Evolutionary conservation across 1,140 invertebrate genomes (phyloP), one percentile per base, ranked within the genome.

Genomic region (Euglossa dilemma): DNA sequence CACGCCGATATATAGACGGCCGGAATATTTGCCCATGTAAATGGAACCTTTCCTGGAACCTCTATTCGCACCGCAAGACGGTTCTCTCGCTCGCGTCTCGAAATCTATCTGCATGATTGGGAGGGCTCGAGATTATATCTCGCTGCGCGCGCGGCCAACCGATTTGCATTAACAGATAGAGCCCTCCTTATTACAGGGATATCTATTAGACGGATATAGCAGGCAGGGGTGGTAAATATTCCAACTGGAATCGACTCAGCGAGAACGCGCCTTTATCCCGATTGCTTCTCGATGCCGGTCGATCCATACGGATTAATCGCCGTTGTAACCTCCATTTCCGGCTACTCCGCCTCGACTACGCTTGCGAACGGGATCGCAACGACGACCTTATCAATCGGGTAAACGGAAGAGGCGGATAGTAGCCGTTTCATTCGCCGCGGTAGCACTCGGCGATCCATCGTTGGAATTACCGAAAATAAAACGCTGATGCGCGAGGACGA

Each of bases 41-140:
- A 87, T 86, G 70, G 80, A 78, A 67, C 85, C 85, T 87, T 87
- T 87, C 86, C 67, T 61, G 75, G 64, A 64, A 80, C 74, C 79
- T 74, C 85, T 66, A 74, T 86, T 86, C 85, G 70, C 80, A 52
- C 7, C 6, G 52, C 28, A 43, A 61, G 75, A 80, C 56, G 61
- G 69, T 69, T 86, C 75, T 86, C 75, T 12, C 18, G 63, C 63
- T 71, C 80, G 25, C 64, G 77, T 83, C 80, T 80, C 80, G 57
- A 87, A 87, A 87, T 87, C 86, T 87, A 87, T 87, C 80, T 77
- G 78, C 72, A 71, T 63, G 81, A 87, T 84, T 83, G 64, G 66
- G 67, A 20, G 52, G 70, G 87, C 80, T 87, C 72, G 47, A 73
- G 82, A 87, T 84, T 77, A 80, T 59, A 87, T 63, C 47, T 84